Base-by-base conservation (phyloP, 2,888 invertebrate genomes). In the Ditula angustiorana region DNA sequence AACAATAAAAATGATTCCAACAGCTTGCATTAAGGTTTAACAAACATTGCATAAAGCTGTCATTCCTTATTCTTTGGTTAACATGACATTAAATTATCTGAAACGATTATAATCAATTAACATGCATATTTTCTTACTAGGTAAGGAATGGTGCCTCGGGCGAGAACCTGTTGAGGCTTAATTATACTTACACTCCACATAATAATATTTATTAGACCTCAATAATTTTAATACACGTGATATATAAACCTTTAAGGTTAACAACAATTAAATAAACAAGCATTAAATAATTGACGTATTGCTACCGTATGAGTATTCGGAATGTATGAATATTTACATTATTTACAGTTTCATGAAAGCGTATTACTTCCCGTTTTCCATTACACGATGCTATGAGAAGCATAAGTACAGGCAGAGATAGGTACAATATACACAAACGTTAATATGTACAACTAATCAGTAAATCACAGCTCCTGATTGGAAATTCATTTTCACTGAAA, bases 391-490 rank as follows among this genome's bases (percentile, higher is more conserved):
- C 23, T 53, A 21, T 28, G 21, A 26, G 30, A 53, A 53, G 30
- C 46, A 35, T 28, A 30, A 16, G 28, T 49, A 37, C 46, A 61
- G 47, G 37, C 33, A 46, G 26, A 44, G 47, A 68, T 41, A 69
- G 66, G 21, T 56, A 70, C 68, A 65, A 68, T 71, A 73, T 74
- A 46, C 76, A 78, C 73, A 78, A 66, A 75, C 71, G 69, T 71
- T 69, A 73, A 71, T 84, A 71, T 89, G 82, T 83, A 90, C 70
- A 81, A 79, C 83, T 85, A 86, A 79, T 81, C 74, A 85, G 79
- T 87, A 87, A 88, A 91, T 92, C 92, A 92, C 92, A 92, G 92
- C 89, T 88, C 85, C 88, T 80, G 87, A 88, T 88, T 84, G 82
- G 86, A 85, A 79, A 74, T 71, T 68, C 44, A 65, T 70, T 66